Percentiles rank a stretch among this genome's conserved stretches.
Conservation (phyloP, 2,113 vertebrate genomes). For the Cinclus mexicanus region DNA sequence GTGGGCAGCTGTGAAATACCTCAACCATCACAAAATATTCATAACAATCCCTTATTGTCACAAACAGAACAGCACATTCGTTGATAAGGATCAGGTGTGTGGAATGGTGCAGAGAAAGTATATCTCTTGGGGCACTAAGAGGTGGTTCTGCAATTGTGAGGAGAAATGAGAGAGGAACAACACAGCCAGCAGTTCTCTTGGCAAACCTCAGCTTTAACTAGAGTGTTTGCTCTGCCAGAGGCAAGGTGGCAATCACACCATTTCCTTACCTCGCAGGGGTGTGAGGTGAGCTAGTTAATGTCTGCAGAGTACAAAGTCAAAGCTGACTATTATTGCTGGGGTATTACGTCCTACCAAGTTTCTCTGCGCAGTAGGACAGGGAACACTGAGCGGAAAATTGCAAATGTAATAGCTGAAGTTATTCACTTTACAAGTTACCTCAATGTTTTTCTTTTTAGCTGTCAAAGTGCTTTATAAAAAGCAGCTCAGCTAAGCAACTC, state of each 20-base stretch:
- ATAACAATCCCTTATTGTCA: not conserved
- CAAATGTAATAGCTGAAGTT: slow-evolving; percentile 23
- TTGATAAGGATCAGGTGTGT: not conserved
- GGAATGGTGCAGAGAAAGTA: not conserved
- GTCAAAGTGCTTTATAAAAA: slow-evolving; percentile 15
- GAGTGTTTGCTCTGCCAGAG: slow-evolving; percentile 12
- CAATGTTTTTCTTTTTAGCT: slow-evolving; percentile 17
- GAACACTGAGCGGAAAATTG: not conserved
- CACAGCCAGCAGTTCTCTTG: not conserved
- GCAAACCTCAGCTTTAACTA: not conserved
- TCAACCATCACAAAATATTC: not conserved
- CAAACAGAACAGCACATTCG: not conserved
- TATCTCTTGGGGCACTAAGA: not conserved
- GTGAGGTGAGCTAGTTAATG: slow-evolving; percentile 8
- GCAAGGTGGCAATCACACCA: not conserved
- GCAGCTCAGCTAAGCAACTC: slow-evolving; percentile 12
- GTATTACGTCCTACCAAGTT: not conserved
- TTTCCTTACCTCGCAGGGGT: slow-evolving; percentile 8
- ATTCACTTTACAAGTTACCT: slow-evolving; percentile 39
- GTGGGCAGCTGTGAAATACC: not conserved
- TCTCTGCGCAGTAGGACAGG: slow-evolving; percentile 34
- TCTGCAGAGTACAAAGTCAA: slow-evolving; percentile 18
- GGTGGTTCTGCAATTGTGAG: not conserved
- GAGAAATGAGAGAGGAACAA: not conserved
- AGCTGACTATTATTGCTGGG: slow-evolving; percentile 23